Percentiles rank a stretch among this genome's conserved stretches.
Conservation (phyloP, 2,113 vertebrate genomes). For the Burhinus bistriatus region DNA sequence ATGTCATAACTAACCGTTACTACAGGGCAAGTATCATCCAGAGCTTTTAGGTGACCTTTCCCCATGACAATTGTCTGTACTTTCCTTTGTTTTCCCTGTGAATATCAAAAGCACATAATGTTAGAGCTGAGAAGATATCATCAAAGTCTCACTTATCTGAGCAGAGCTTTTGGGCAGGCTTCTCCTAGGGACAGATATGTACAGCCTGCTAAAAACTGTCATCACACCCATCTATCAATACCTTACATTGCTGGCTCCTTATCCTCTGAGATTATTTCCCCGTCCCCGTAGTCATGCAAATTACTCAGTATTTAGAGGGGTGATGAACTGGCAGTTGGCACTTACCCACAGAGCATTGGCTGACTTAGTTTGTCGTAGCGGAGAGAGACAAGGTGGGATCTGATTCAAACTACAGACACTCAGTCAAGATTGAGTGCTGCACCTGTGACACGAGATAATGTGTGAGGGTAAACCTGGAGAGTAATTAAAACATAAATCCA, state of each 20-base stretch:
- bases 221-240: not conserved
- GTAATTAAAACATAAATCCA: slow-evolving; percentile 43
- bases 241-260: not conserved
- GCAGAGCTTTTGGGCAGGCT: not conserved
- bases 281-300: not conserved
- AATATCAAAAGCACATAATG: not conserved
- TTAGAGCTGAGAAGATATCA: not conserved
- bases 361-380: not conserved
- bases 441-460: not conserved
- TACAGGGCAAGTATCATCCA: not conserved
- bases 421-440: not conserved
- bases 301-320: not conserved
- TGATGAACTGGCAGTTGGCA: slow-evolving; percentile 2
- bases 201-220: not conserved
- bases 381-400: not conserved
- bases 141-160: not conserved
- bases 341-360: not conserved
- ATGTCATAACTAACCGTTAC: not conserved
- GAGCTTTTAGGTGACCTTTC: not conserved
- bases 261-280: not conserved
- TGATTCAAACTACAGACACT: not conserved
- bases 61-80: not conserved
- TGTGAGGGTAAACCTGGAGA: slow-evolving; percentile 1
- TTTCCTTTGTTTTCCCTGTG: not conserved
- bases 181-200: not conserved